Base-by-base conservation (phyloP, 2,888 invertebrate species). In the Gymnosoma rotundatum region DNA sequence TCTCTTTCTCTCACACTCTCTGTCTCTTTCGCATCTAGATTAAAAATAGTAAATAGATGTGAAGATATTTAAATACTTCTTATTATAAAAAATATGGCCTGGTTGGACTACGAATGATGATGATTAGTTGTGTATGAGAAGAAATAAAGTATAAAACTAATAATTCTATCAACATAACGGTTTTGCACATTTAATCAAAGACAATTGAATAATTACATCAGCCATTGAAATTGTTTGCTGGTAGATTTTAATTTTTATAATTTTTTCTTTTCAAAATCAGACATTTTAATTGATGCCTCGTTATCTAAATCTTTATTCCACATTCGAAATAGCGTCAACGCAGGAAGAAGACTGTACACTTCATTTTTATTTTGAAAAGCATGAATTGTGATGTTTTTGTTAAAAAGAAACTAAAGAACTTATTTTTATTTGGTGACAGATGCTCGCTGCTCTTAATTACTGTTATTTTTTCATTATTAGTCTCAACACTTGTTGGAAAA, bases 111-210 rank as follows among this genome's bases (percentile, higher is more conserved):
- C 45, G n/a, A 75, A 64, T 58, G 70, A 75, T 82, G 56, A 75
- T 82, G 56, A 81, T 75, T 75, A 70, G 75, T 58, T 50, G 69
- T 60, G 36, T 69, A 38, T 45, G 20, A 38, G n/a, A 52, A 56
- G 56, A 48, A 72, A 50, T 52, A 12, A 32, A 72, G 6, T 38
- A 64, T 69, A 84, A 74, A 60, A 81, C 54, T 78, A 50, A 63
- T 42, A n/a, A 52, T 14, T 48, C 45, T 52, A 52, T 20, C 8
- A 32, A 6, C 6, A 72, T 73, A 64, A 36, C 64, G 60, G 87
- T 90, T 89, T 90, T 89, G 90, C 90, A 89, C 90, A 88, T 88
- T 89, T 88, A 89, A 89, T 90, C 87, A 89, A 86, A 88, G 88
- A 80, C 88, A 89, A 89, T 89, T 89, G 87, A 88, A 89, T 89